phyloP scores from a whole-genome alignment of 2,797 vertebrate genomes.

The Labeo calbasu region DNA sequence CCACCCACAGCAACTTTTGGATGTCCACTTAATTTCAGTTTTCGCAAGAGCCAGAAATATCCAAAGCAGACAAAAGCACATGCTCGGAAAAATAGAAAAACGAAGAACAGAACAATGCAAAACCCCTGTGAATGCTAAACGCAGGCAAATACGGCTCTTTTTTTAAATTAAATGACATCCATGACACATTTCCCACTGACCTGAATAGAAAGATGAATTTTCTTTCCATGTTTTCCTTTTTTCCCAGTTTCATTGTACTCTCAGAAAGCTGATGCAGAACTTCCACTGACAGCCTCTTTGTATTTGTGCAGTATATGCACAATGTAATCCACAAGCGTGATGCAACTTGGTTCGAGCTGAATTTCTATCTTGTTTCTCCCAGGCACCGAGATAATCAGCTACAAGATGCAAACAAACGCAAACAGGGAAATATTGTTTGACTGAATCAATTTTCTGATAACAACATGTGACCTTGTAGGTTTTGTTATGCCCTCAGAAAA shows the following conservation, averaged over 20 bases:
- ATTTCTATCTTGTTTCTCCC: constrained; percentile 32
- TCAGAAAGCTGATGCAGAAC: constrained; percentile 49
- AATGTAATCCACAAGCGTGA: constrained; percentile 34
- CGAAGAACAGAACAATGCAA: background rate
- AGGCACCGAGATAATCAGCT: constrained; percentile 30
- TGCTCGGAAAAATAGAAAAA: background rate
- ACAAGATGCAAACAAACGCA: constrained; percentile 39
- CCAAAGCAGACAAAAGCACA: constrained; percentile 24
- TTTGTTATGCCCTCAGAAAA: constrained; percentile 12
- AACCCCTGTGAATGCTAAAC: background rate
- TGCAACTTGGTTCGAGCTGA: constrained; percentile 33
- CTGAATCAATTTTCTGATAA: constrained; percentile 24
- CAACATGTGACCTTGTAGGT: constrained; percentile 3
- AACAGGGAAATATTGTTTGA: constrained; percentile 28
- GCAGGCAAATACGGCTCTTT: background rate
- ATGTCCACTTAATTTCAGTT: constrained; percentile 35
- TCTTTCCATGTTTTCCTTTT: constrained; percentile 36
- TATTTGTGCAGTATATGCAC: constrained; percentile 41
- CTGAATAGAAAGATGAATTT: constrained; percentile 43
- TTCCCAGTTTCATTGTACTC: constrained; percentile 37
- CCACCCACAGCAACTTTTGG: constrained; percentile 23
- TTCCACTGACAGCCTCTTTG: constrained; percentile 46
- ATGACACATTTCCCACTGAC: constrained; percentile 24
- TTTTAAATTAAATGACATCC: constrained; percentile 2
- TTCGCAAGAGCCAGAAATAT: constrained; percentile 30